Evolutionary conservation across 2,113 vertebrate genomes (phyloP).

Genomic region (Corythornis vintsioides): DNA sequence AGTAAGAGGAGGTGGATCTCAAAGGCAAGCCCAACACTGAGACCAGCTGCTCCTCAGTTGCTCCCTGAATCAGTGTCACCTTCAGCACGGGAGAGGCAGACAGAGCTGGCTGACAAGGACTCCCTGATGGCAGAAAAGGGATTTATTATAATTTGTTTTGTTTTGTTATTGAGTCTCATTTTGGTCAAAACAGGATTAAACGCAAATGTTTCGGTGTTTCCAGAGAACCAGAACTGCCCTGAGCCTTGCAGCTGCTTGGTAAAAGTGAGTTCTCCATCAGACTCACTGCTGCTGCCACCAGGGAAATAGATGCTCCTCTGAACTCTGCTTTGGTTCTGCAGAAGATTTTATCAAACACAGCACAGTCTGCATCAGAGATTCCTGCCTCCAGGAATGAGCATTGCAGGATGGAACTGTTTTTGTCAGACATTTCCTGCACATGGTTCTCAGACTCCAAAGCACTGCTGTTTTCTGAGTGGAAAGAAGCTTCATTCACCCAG

Average conservation of each 20-base stretch:
- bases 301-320: constrained; percentile 30
- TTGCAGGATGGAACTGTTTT: constrained; percentile 3
- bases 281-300: not conserved
- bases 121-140: not conserved
- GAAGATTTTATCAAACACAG: constrained; percentile 37
- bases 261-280: constrained; percentile 18
- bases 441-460: not conserved
- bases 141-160: not conserved
- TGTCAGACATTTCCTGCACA: not conserved
- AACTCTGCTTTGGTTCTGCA: constrained; percentile 26
- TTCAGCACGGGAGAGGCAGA: not conserved
- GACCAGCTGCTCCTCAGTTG: not conserved
- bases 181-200: constrained; percentile 20
- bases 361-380: constrained; percentile 9
- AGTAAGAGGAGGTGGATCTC: not conserved
- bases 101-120: not conserved
- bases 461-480: not conserved
- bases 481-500: not conserved
- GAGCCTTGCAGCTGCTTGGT: constrained; percentile 12
- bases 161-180: not conserved
- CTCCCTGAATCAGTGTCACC: not conserved
- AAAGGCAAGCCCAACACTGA: not conserved
- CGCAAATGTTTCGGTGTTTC: not conserved
- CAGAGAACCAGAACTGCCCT: not conserved
- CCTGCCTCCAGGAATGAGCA: not conserved